These are phyloP conservation scores for Noctua janthina DNA, from an alignment of 2,888 invertebrate species.

Conservation along the genomic window DNA sequence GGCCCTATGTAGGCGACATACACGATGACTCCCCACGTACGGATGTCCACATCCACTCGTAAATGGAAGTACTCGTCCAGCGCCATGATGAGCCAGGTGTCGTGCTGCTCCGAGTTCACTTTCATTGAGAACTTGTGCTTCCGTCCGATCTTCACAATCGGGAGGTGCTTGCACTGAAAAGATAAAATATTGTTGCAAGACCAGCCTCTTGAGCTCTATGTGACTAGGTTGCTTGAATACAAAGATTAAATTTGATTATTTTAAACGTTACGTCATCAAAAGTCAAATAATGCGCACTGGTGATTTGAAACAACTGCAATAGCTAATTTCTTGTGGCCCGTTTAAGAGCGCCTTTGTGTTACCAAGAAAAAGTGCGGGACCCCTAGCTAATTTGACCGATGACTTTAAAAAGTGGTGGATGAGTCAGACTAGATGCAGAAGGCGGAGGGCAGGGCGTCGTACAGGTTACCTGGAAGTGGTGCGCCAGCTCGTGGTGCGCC, in stretches of 20 bases:
- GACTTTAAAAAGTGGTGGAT: background rate
- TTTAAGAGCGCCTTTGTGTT: background rate
- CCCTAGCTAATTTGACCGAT: background rate
- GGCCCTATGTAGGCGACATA: conserved; percentile 87
- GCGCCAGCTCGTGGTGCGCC: conserved; percentile 71
- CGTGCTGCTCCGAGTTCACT: conserved; percentile 81
- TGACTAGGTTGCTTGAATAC: background rate
- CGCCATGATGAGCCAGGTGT: conserved; percentile 81
- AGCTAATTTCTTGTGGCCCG: background rate
- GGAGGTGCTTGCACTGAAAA: conserved; percentile 79
- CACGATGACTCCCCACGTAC: conserved; percentile 81
- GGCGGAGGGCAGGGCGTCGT: background rate
- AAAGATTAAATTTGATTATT: background rate
- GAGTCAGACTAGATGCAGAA: background rate
- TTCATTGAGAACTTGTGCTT: conserved; percentile 80
- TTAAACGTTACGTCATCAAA: background rate
- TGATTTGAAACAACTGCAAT: background rate
- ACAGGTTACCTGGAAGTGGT: conserved; percentile 63
- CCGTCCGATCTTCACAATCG: conserved; percentile 78
- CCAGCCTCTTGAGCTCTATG: background rate
- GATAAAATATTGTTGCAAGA: conserved; percentile 24
- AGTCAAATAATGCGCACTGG: background rate
- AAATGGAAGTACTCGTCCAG: conserved; percentile 82
- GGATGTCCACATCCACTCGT: conserved; percentile 81
- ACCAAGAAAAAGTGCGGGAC: background rate